phyloP scores from a whole-genome alignment of 2,888 invertebrate species.

The Epinotia demarniana region DNA sequence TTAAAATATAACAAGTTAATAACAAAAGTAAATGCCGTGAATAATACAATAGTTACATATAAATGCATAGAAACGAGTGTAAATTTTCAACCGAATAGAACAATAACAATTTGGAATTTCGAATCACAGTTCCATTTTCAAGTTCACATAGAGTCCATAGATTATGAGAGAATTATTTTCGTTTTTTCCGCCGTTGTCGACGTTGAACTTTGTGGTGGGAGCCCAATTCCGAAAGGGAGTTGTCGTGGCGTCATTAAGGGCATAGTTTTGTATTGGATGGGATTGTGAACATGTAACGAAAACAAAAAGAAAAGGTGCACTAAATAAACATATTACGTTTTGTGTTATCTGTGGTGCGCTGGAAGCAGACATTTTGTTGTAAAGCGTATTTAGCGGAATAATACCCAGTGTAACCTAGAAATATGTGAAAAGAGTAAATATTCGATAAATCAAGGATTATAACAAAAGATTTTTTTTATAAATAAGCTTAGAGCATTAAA shows the following conservation, averaged over 20 bases:
- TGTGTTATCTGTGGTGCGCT: conserved; percentile 52
- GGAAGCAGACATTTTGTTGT: conserved; percentile 30
- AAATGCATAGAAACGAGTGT: conserved; percentile 54
- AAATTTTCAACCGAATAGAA: conserved; percentile 28
- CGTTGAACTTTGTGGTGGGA: conserved; percentile 82
- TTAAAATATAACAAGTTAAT: conserved; percentile 49
- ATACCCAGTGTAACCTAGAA: conserved; percentile 49
- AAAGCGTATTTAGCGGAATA: conserved; percentile 19
- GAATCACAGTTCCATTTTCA: conserved; percentile 77
- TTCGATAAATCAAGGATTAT: background rate
- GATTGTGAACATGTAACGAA: conserved; percentile 84
- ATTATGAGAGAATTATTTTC: conserved; percentile 69
- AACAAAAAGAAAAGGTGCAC: conserved; percentile 83
- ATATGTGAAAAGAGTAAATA: conserved; percentile 36
- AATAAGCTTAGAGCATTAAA: no score
- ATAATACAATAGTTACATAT: conserved; percentile 69
- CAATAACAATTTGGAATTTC: conserved; percentile 55
- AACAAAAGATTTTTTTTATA: no score
- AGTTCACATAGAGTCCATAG: conserved; percentile 59
- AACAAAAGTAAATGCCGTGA: conserved; percentile 72
- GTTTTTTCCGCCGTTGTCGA: conserved; percentile 84
- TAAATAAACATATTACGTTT: conserved; percentile 78
- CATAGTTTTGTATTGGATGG: conserved; percentile 76
- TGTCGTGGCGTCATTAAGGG: conserved; percentile 61
- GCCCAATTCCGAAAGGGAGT: conserved; percentile 73